These are phyloP conservation scores for Drosophila paramelanica DNA, from an alignment of 2,888 invertebrate genomes.

Conservation along the genomic window DNA sequence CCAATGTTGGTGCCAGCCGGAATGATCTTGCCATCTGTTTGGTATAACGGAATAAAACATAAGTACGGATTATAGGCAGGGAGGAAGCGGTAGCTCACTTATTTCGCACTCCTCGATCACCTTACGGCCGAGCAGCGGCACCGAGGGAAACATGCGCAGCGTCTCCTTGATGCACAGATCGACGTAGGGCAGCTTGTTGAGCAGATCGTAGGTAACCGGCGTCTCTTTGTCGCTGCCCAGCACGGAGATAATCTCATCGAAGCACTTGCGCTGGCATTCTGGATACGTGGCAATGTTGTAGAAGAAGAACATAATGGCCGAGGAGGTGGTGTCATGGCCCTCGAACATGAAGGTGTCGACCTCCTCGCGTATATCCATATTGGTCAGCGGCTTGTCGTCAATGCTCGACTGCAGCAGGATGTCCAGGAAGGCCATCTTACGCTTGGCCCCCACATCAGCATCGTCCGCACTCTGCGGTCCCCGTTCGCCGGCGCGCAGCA, in stretches of 20 bases:
- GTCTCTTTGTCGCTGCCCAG: slow-evolving; percentile 82
- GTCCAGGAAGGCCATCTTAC: slow-evolving; percentile 89
- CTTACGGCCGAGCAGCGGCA: slow-evolving; percentile 83
- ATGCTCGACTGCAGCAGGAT: slow-evolving; percentile 87
- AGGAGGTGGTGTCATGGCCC: slow-evolving; percentile 86
- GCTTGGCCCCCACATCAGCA: slow-evolving; percentile 86
- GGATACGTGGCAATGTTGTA: slow-evolving; percentile 85
- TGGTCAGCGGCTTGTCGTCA: slow-evolving; percentile 87
- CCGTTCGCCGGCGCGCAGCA: slow-evolving; percentile 55
- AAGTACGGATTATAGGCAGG: not conserved
- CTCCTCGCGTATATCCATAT: slow-evolving; percentile 88
- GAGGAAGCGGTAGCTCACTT: slow-evolving; percentile 69
- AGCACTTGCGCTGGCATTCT: slow-evolving; percentile 85
- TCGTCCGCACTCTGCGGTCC: slow-evolving; percentile 43
- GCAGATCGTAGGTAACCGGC: slow-evolving; percentile 79
- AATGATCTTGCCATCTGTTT: slow-evolving; percentile 82
- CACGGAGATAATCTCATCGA: slow-evolving; percentile 84
- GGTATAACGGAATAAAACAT: not conserved
- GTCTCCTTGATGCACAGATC: slow-evolving; percentile 84
- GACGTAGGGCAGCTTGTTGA: slow-evolving; percentile 82
- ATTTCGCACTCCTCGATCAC: slow-evolving; percentile 83
- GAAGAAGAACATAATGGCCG: slow-evolving; percentile 86
- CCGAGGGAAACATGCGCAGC: slow-evolving; percentile 83
- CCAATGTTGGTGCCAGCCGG: slow-evolving; percentile 84
- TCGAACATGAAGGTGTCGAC: slow-evolving; percentile 91